Evolutionary conservation across 1,140 invertebrate genomes (phyloP).

Genomic region (Drosophila simulans): DNA sequence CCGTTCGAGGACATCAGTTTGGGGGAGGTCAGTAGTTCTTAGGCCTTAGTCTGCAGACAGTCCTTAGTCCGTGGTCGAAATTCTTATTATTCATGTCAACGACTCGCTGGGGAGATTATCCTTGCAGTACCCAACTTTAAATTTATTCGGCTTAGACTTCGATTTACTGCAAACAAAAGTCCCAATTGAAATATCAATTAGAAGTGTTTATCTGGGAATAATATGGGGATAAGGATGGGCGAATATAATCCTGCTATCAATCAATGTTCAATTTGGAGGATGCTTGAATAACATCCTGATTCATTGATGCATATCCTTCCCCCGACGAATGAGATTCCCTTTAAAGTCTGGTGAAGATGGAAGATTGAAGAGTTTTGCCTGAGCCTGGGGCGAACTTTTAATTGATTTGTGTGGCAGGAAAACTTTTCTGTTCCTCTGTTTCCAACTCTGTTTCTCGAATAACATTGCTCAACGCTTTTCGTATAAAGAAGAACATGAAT

Average conservation of each 20-base stretch:
- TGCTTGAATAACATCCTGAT: conserved; percentile 3
- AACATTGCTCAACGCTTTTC: conserved; percentile 39
- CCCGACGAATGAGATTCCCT: conserved; percentile 4
- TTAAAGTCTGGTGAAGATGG: conserved; percentile 29
- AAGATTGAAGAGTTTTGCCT: conserved; percentile 31
- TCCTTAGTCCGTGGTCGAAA: conserved; percentile 26
- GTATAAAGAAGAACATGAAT: conserved; percentile 16
- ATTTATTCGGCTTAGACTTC: conserved; percentile 28
- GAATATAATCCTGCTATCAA: conserved; percentile 26
- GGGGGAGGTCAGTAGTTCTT: conserved; percentile 13
- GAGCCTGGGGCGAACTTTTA: conserved; percentile 49
- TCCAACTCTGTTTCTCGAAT: conserved; percentile 4
- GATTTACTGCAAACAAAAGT: conserved; percentile 31
- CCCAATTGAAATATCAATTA: conserved; percentile 49
- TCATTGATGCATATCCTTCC: conserved; percentile 9
- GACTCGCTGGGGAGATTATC: conserved; percentile 14
- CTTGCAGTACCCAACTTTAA: conserved; percentile 23
- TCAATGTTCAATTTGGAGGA: conserved; percentile 21
- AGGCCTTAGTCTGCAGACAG: conserved; percentile 23
- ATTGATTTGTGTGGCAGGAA: conserved; percentile 56
- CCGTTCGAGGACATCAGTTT: conserved; percentile 15
- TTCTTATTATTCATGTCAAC: conserved; percentile 54
- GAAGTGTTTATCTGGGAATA: conserved; percentile 10
- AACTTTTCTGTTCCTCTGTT: conserved; percentile 18
- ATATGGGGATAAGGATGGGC: background rate